Evolutionary conservation across 1,140 invertebrate genomes (phyloP).

Genomic region (Drosophila miranda): DNA sequence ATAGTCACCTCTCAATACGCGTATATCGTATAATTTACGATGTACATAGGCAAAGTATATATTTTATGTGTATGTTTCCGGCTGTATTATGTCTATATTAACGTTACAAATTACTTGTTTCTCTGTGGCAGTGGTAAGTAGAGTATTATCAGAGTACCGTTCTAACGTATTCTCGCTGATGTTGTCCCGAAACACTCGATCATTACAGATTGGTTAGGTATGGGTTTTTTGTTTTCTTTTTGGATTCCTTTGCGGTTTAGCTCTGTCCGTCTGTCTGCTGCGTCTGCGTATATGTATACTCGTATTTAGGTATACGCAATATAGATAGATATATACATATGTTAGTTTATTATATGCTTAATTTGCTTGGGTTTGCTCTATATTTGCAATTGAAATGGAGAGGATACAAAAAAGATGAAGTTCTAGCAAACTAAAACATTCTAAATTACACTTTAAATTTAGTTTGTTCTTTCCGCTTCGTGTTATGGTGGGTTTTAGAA

Average conservation of each 20-base stretch:
- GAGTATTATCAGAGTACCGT: constrained; percentile 64
- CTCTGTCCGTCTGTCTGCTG: constrained; percentile 3
- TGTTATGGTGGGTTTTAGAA: constrained; percentile 67
- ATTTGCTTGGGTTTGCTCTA: constrained; percentile 16
- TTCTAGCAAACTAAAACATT: constrained; percentile 23
- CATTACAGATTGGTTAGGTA: constrained; percentile 32
- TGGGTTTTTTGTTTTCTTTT: neutral
- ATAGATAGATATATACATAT: constrained; percentile 33
- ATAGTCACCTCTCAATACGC: constrained; percentile 18
- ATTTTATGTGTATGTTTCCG: constrained; percentile 17
- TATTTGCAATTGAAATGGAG: constrained; percentile 30
- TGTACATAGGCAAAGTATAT: constrained; percentile 39
- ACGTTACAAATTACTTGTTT: constrained; percentile 58
- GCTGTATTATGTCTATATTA: constrained; percentile 57
- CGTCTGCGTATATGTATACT: constrained; percentile 5
- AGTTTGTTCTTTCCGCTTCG: constrained; percentile 18
- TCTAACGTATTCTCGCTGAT: constrained; percentile 37
- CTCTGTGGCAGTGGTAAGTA: constrained; percentile 81
- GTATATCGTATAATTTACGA: constrained; percentile 15
- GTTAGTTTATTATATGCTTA: constrained; percentile 10
- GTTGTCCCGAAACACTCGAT: constrained; percentile 18
- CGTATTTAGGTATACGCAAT: constrained; percentile 13
- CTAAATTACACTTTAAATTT: constrained; percentile 22
- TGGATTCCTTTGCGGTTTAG: constrained; percentile 7
- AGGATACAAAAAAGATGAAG: constrained; percentile 18